Percentiles rank a stretch among this genome's conserved stretches.
Conservation (phyloP, 2,888 invertebrate species). For the Caenorhabditis sp. region DNA sequence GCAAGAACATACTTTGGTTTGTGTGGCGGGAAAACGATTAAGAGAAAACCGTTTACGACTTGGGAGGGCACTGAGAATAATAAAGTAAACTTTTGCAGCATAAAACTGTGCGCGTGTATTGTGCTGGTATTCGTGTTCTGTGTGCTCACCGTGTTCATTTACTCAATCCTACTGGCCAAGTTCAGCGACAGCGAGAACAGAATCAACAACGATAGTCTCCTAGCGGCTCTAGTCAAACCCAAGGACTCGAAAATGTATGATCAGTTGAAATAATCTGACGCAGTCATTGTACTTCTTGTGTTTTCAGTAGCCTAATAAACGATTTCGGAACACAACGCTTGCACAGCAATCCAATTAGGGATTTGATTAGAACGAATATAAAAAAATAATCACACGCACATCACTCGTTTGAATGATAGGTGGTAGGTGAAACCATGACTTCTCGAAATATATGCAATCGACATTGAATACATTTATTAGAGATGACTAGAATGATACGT, state of each 20-base stretch:
- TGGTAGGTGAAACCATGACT: conserved; percentile 4
- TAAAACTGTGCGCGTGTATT: conserved; percentile 47
- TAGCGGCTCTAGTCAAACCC: conserved; percentile 23
- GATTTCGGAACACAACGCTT: background rate
- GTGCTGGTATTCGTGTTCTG: conserved; percentile 50
- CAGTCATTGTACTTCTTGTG: background rate
- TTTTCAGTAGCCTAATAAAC: background rate
- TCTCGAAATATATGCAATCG: background rate
- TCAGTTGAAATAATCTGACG: background rate
- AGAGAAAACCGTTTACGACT: too few species aligned
- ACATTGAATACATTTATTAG: background rate
- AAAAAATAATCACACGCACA: conserved; percentile 16
- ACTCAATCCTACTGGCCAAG: conserved; percentile 51
- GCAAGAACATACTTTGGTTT: conserved; percentile 44
- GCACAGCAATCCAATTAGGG: background rate
- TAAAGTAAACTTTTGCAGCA: conserved; percentile 44
- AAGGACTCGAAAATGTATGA: background rate
- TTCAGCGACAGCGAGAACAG: conserved; percentile 38
- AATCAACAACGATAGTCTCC: conserved; percentile 48
- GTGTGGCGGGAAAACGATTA: background rate
- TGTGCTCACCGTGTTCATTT: conserved; percentile 55
- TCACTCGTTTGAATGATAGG: conserved; percentile 6
- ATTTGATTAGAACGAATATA: background rate
- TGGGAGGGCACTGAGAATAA: background rate
- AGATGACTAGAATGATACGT: conserved; percentile 8